Conservation (phyloP, 2,888 invertebrate species). For the Orthosia gracilis region DNA sequence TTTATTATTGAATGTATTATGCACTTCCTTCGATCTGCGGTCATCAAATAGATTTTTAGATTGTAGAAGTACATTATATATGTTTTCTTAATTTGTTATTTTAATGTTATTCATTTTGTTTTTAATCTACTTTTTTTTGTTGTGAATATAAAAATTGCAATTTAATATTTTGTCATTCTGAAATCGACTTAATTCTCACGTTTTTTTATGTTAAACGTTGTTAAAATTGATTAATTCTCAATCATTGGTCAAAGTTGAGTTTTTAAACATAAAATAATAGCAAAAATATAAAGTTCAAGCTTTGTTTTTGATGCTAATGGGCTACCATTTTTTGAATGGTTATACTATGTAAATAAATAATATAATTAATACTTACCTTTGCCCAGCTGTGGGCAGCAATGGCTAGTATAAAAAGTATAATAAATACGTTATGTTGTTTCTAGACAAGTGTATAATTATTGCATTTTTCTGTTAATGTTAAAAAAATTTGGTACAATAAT, state of each 20-base stretch:
- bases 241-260: neutral
- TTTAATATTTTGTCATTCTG: neutral
- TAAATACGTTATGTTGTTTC: neutral
- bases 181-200: neutral
- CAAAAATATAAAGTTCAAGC: too few species aligned
- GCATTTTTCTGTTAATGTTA: conserved; percentile 1
- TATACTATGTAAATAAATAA: conserved; percentile 3
- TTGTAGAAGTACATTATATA: neutral
- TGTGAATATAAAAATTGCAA: neutral
- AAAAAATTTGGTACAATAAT: neutral
- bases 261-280: neutral
- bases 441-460: conserved; percentile 10
- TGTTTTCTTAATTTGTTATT: neutral
- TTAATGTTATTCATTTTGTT: neutral
- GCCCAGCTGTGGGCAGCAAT: too few species aligned
- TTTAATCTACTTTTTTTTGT: neutral
- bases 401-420: neutral
- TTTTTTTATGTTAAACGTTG: neutral
- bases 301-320: neutral
- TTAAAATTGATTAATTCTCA: neutral
- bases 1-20: conserved; percentile 16
- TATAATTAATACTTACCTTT: too few species aligned
- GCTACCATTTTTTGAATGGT: neutral
- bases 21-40: neutral
- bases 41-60: neutral